Evolutionary conservation across 2,797 vertebrate genomes (phyloP).

Genomic region (Sebastes matsubarae): DNA sequence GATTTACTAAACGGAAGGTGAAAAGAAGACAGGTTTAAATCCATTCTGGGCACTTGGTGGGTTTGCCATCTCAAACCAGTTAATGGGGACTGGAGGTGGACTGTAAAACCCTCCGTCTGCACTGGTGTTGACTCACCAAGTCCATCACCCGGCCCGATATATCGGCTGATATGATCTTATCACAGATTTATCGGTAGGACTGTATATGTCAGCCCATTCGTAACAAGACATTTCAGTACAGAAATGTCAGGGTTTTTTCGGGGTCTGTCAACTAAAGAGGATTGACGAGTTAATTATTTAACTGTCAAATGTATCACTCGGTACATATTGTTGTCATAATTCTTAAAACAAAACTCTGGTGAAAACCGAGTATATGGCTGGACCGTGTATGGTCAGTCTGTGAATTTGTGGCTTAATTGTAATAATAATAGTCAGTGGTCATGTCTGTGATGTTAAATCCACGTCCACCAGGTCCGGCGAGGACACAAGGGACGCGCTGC

Average conservation of each 20-base stretch:
- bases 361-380: no score
- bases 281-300: background rate
- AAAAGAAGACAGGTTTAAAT: background rate
- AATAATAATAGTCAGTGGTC: no score
- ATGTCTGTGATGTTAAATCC: no score
- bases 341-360: accelerated
- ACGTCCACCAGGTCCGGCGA: no score
- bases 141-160: background rate
- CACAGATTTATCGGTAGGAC: background rate
- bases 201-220: background rate
- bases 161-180: background rate
- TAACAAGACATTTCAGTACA: background rate
- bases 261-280: background rate
- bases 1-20: background rate
- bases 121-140: background rate
- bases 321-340: background rate
- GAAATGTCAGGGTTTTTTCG: background rate
- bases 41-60: background rate
- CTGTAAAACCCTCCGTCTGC: background rate
- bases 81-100: background rate
- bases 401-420: no score
- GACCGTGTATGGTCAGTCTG: no score
- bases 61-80: background rate
- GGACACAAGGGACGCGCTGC: no score
- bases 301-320: background rate